Evolutionary conservation across 2,888 invertebrate genomes (phyloP), one percentile per base, ranked within the genome.

Genomic region (Seira musarum): DNA sequence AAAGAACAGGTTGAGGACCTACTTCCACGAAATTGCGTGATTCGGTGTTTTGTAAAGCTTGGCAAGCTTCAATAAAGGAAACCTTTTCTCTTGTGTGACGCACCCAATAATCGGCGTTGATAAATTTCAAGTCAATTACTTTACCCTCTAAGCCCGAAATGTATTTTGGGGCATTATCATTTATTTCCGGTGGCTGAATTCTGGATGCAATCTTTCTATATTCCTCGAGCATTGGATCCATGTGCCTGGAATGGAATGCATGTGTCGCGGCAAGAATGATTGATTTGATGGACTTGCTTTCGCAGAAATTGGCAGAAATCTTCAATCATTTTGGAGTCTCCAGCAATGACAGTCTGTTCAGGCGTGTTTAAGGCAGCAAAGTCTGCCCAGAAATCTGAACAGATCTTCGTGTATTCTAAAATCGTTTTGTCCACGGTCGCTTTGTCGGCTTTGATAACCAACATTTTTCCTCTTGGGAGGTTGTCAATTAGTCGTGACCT

Each of bases 221-320:
- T 13, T 63, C 30, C 8, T 53, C 65, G 1, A 82, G 65, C 22
- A 82, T 82, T 35, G 72, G 68, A 24, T 81, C 77, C 81, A 81
- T 77, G 64, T 77, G 72, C n/a, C 61, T 21, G 3, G 82, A 82
- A 35, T 82, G 82, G 63, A 82, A 80, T 2, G 82, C 82, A 60
- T 80, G 80, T 13, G 82, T 80, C 10, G 80, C 60, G 0, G 63
- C 76, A 0, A 80, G 63, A 46, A 80, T 49, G 10, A 35, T n/a
- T 1, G 70, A 25, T 65, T 81, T 81, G 5, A 81, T 35, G 17
- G 40, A 19, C 15, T 69, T 25, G 19, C 21, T 49, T 10, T 68
- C 49, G 17, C 67, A 46, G 49, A 57, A 69, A 17, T 49, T 24
- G 8, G 22, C n/a, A 13, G 8, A 80, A 66, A 0, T 19, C n/a